Base-by-base conservation (phyloP, 1,140 invertebrate genomes). In the Hylyphantes graminicola region DNA sequence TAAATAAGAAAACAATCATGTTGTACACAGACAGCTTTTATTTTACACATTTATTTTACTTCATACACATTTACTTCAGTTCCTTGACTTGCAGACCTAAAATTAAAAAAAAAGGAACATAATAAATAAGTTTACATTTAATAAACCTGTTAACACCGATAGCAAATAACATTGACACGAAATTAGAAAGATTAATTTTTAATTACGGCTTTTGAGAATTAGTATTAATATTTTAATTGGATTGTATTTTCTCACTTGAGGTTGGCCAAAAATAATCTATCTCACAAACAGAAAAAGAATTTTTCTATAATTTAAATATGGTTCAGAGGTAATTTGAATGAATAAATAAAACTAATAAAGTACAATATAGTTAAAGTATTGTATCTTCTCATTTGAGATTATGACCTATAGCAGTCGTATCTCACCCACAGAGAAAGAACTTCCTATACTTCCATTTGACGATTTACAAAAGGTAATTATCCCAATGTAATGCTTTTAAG, bases 1-100 rank as follows among this genome's bases (percentile, higher is more conserved):
- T 35, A 35, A 35, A 35, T 35, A 35, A 35, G 13, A 74, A 74
- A 7, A 74, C 35, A 59, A 48, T 15, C 19, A 54, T 9, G 48
- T 51, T 70, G 21, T 17, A 70, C 9, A 13, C n/a, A 21, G 35
- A 48, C 21, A 15, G 21, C 4, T 19, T n/a, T 73, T 73, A 51
- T 35, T 76, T 75, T 17, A 0, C 19, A 67, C 64, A 57, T 76
- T 61, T 76, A n/a, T 78, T 76, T 76, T 76, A 64, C 12, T 12
- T 59, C 21, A 21, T 74, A 76, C 59, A 76, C 12, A 70, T 80
- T 87, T 81, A 87, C 59, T 88, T 87, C 53, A 89, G 77, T 80
- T 90, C 89, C 80, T 90, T 90, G 8, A 90, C 89, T 87, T 90
- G 89, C 11, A 90, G 86, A 86, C 89, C 88, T 89, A 88, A 86